Evolutionary conservation across 2,888 invertebrate genomes (phyloP), one percentile per base, ranked within the genome.

Genomic region (Rhorus exstirpatorius): DNA sequence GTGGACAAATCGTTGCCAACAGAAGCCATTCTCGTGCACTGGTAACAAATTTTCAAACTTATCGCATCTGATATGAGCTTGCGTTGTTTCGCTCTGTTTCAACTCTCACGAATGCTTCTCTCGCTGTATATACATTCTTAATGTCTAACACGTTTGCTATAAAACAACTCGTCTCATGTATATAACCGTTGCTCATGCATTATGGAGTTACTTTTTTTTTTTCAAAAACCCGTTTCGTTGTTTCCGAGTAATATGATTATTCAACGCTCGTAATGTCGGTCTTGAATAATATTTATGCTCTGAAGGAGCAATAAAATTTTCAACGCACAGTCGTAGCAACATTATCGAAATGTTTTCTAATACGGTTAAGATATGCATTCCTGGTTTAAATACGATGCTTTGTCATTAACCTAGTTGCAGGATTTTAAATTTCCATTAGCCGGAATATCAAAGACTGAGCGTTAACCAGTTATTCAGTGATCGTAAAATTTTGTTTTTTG

Each of bases 1-100:
- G 35, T 26, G 24, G 68, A 79, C 74, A 74, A 80, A 80, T 80
- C 70, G 75, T 49, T 55, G 55, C 53, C 46, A 55, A 68, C 61
- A 75, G 61, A 63, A 49, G 67, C 10, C 41, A 53, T 26, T 60
- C 41, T n/a, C n/a, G 41, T 24, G 21, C 14, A 53, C 49, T 10
- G 58, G 49, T 38, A 53, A 61, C 72, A 61, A 51, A 79, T 79
- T 79, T 38, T 24, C 46, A 58, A 71, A 49, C 46, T 71, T 53
- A 67, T 67, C 60, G 72, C 79, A 67, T 46, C 71, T 61, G 60
- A 60, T 58, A 72, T 51, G 61, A 67, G 67, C 38, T 31, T 53
- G 58, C 24, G 71, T 38, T 31, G 46, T 41, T 72, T 58, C 58
- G 17, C 44, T 60, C 19, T 41, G 49, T n/a, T 44, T 49, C 49